Conservation (phyloP, 1,140 invertebrate species). For the Bombus affinis region DNA sequence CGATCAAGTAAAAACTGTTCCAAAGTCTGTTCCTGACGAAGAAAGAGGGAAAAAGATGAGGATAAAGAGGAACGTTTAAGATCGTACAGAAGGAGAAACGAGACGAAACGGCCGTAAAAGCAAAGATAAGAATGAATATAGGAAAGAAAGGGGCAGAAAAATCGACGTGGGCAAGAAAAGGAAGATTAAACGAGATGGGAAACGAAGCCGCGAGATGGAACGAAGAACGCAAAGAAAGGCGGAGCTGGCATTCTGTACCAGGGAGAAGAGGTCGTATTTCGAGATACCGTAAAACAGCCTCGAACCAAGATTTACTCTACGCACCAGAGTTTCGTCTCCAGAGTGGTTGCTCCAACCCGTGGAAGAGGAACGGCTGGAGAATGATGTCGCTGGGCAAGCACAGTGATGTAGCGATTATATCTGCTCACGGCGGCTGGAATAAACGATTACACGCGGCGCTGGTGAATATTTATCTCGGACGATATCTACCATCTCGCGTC, state of each 20-base stretch:
- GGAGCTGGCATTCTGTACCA: conserved; percentile 20
- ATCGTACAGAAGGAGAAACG: not conserved
- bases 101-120: conserved; percentile 16
- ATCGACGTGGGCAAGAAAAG: not conserved
- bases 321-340: conserved; percentile 25
- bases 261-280: conserved; percentile 39
- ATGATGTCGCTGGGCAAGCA: conserved; percentile 49
- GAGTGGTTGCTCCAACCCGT: conserved; percentile 4
- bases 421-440: conserved; percentile 50
- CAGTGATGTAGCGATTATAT: conserved; percentile 58
- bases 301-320: conserved; percentile 49
- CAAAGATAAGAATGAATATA: conserved; percentile 6
- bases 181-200: not conserved
- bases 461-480: conserved; percentile 57
- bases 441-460: conserved; percentile 55
- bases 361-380: conserved; percentile 34
- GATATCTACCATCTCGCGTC: conserved; percentile 54
- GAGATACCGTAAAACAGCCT: conserved; percentile 54
- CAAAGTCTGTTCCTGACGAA: not conserved
- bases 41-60: not conserved
- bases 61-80: not conserved
- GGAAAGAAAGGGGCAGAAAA: not conserved
- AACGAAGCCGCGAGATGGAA: no score
- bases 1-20: not conserved
- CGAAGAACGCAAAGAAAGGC: conserved; percentile 36